Conservation (phyloP, 2,888 invertebrate genomes). For the Eucriotettix oculatus region DNA sequence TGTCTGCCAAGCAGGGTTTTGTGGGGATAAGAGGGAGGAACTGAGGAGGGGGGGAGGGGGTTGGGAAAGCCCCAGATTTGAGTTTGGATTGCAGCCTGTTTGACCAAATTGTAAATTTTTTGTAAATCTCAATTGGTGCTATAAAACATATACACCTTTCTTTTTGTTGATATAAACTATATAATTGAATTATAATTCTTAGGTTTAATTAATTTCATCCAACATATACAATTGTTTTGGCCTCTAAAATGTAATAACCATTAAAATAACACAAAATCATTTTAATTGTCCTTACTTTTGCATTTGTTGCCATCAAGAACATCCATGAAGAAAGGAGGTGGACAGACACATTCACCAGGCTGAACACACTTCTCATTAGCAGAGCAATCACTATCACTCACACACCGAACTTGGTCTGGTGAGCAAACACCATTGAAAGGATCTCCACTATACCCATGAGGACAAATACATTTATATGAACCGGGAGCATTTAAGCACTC, state of each 20-base stretch:
- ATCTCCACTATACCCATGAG: slow-evolving; percentile 66
- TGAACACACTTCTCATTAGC: slow-evolving; percentile 80
- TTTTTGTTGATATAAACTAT: too few relatives aligned
- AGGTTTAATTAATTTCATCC: background rate
- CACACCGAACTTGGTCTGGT: slow-evolving; percentile 65
- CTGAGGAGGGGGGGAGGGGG: too few relatives aligned
- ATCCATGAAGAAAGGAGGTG: slow-evolving; percentile 78
- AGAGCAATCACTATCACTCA: slow-evolving; percentile 66
- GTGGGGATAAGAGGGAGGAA: too few relatives aligned
- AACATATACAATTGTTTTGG: background rate
- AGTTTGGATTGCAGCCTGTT: too few relatives aligned
- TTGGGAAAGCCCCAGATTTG: too few relatives aligned
- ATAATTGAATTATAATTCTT: too few relatives aligned
- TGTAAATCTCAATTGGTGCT: too few relatives aligned
- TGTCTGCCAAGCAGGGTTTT: too few relatives aligned
- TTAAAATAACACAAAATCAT: slow-evolving; percentile 32
- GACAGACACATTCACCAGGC: slow-evolving; percentile 81
- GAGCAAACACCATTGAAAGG: slow-evolving; percentile 67
- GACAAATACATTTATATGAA: slow-evolving; percentile 64
- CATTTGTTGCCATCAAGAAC: slow-evolving; percentile 68
- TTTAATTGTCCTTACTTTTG: slow-evolving; percentile 45
- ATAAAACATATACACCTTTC: too few relatives aligned
- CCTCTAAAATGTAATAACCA: background rate
- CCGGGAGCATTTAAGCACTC: slow-evolving; percentile 69
- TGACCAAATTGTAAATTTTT: too few relatives aligned